phyloP scores from a whole-genome alignment of 1,140 invertebrate genomes.

The Drosophila varians region DNA sequence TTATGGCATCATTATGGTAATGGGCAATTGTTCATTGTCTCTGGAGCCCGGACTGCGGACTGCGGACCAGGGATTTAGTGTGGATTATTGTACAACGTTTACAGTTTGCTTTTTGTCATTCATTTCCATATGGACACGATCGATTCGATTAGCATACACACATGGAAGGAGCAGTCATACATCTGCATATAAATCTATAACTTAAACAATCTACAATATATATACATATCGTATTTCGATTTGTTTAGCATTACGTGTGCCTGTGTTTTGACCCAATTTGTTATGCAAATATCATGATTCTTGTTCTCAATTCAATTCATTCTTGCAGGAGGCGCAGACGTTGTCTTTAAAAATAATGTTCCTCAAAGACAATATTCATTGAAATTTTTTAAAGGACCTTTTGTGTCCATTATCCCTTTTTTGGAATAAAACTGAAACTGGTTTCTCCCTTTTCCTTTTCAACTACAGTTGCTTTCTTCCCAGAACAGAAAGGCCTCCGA shows the following conservation, averaged over 20 bases:
- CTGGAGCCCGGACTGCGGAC: too few relatives aligned
- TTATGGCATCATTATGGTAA: slow-evolving; percentile 80
- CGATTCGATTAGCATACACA: slow-evolving; percentile 72
- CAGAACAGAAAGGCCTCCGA: slow-evolving; percentile 22
- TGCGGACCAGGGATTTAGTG: slow-evolving; percentile 1
- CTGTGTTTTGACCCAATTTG: slow-evolving; percentile 69
- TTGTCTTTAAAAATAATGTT: slow-evolving; percentile 26
- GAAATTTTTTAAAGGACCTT: too few relatives aligned
- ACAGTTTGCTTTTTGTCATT: slow-evolving; percentile 64
- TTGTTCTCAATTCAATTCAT: slow-evolving; percentile 15
- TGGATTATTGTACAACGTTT: slow-evolving; percentile 77
- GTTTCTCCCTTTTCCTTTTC: slow-evolving; percentile 81
- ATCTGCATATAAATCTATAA: slow-evolving; percentile 19
- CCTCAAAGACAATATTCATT: slow-evolving; percentile 3
- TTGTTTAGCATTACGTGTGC: slow-evolving; percentile 56
- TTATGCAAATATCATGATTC: slow-evolving; percentile 69
- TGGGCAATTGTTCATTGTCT: slow-evolving; percentile 73
- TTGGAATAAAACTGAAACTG: slow-evolving; percentile 63
- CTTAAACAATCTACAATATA: slow-evolving; percentile 7
- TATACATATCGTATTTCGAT: slow-evolving; percentile 16
- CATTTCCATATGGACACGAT: slow-evolving; percentile 64
- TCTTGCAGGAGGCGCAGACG: background rate
- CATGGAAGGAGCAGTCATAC: slow-evolving; percentile 20
- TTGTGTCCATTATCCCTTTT: slow-evolving; percentile 37
- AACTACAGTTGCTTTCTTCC: slow-evolving; percentile 78